Percentiles rank a stretch among this genome's conserved stretches.
These are phyloP conservation scores for Sternarchorhynchus goeldii DNA, from an alignment of 2,797 vertebrate species.

Conservation along the genomic window DNA sequence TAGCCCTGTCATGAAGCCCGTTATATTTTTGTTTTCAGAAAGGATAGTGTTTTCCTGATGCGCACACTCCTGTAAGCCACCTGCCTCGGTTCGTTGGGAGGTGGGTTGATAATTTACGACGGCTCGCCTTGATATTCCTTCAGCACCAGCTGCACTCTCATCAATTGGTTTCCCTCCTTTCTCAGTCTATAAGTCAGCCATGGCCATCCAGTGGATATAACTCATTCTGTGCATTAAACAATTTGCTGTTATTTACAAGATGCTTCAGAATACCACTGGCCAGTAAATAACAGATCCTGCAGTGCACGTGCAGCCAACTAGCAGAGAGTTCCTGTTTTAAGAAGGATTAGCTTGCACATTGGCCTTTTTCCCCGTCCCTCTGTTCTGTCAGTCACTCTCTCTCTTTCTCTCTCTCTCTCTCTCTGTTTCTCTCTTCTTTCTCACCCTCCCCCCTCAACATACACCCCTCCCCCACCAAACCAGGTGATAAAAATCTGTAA, in stretches of 20 bases:
- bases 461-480: slow-evolving; percentile 61
- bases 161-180: slow-evolving; percentile 48
- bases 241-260: slow-evolving; percentile 72
- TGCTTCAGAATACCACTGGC: slow-evolving; percentile 54
- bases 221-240: slow-evolving; percentile 70
- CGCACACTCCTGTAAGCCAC: slow-evolving; percentile 24
- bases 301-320: not conserved
- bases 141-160: slow-evolving; percentile 39
- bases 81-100: slow-evolving; percentile 32
- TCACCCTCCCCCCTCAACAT: slow-evolving; percentile 11
- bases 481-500: slow-evolving; percentile 78
- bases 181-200: slow-evolving; percentile 53
- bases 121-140: slow-evolving; percentile 53
- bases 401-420: slow-evolving; percentile 50
- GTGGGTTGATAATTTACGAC: slow-evolving; percentile 53
- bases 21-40: not conserved
- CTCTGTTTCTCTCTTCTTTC: slow-evolving; percentile 29
- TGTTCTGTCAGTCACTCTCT: slow-evolving; percentile 25
- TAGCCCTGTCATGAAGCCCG: not conserved
- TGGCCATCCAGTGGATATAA: slow-evolving; percentile 62
- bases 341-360: slow-evolving; percentile 57
- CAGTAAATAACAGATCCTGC: slow-evolving; percentile 47
- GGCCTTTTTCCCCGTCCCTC: slow-evolving; percentile 34
- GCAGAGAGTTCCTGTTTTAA: slow-evolving; percentile 52
- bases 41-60: slow-evolving; percentile 34